A percentile compares a stretch with the other conserved stretches of the same genome.
Conservation (phyloP, 2,113 vertebrate genomes). For the Theristicus caerulescens region DNA sequence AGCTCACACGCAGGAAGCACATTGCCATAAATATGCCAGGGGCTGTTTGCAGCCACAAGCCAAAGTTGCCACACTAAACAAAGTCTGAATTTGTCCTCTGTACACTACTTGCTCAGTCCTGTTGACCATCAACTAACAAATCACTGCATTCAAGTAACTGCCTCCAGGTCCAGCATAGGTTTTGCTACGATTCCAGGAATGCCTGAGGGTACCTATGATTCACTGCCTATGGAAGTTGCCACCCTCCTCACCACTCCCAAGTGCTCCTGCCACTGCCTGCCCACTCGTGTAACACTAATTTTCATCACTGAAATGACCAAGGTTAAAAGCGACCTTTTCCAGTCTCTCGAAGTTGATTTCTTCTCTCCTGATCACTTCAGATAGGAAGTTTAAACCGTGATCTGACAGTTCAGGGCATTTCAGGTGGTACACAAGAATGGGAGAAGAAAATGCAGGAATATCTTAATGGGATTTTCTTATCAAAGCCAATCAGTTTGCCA, state of each 20-base stretch:
- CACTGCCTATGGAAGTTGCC: neutral
- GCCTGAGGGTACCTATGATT: neutral
- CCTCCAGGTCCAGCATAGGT: neutral
- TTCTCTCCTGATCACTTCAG: neutral
- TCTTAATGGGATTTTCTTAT: neutral
- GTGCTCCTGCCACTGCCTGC: neutral
- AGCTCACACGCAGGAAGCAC: neutral
- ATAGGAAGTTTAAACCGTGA: neutral
- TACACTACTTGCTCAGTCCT: neutral
- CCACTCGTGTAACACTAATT: fast-evolving
- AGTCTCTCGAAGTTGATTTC: fast-evolving
- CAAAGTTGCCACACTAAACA: neutral
- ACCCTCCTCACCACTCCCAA: neutral
- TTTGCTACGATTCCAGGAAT: neutral
- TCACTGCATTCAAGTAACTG: neutral
- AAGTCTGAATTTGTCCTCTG: neutral
- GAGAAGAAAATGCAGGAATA: neutral
- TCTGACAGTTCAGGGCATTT: neutral
- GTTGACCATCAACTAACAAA: neutral
- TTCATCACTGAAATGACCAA: neutral
- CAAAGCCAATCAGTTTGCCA: neutral
- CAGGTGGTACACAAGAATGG: neutral
- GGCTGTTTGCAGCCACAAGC: neutral
- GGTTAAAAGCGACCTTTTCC: neutral
- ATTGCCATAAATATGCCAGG: neutral